Evolutionary conservation across 2,113 vertebrate species (phyloP), one percentile per base, ranked within the genome.

Genomic region (Holacanthus passer): DNA sequence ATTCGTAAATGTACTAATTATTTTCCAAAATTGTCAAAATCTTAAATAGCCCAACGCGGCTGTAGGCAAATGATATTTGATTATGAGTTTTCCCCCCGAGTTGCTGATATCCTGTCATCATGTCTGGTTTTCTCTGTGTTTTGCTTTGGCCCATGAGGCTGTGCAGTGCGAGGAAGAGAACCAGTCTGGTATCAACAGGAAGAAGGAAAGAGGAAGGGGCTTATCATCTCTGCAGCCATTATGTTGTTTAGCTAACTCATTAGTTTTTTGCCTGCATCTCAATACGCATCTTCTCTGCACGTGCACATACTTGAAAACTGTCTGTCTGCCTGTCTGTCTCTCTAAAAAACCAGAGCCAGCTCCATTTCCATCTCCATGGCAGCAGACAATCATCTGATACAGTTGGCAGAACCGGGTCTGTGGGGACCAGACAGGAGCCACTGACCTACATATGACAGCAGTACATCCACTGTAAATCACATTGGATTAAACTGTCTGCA

Each of bases 371-470:
- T 84, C 73, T 84, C 81, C 65, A 75, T 78, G 84, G 83, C 84
- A 86, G 73, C 87, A 88, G 88, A 89, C 81, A 81, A 81, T 91
- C 75, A 79, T 50, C 77, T 82, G 79, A 86, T 88, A 72, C 73
- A 67, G 73, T 66, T 84, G 86, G 84, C 70, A 84, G 60, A 79
- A 81, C 41, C 17, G 0, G 52, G 67, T 59, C 77, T 73, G 65
- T 43, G n/a, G 86, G 73, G 86, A 86, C 35, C 5, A 56, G 67
- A 82, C 63, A 66, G 78, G 50, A 84, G 76, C 75, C 60, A 14
- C 73, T 87, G 90, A 92, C 90, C 85, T 86, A 90, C 79, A 83
- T 90, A 58, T 81, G 72, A 83, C 77, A 32, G 16, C n/a, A 75
- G 35, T 1, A 24, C 4, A 53, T 59, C 50, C 43, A 45, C 77